These are phyloP conservation scores for Xenopus laevis DNA, from an alignment of 2,113 vertebrate genomes.

Conservation along the genomic window DNA sequence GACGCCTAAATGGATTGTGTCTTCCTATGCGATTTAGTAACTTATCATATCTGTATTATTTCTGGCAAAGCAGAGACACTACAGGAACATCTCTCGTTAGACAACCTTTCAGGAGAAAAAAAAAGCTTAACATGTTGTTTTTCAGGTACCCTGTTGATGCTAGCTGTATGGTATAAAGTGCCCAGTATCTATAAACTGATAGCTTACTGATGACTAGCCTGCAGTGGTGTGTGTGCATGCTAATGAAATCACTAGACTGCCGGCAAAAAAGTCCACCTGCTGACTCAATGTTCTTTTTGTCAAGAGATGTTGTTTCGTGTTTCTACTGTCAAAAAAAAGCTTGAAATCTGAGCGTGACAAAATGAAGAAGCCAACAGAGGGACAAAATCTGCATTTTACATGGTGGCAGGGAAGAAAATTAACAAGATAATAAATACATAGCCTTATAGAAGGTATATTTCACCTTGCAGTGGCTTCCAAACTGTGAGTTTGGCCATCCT, in stretches of 20 bases:
- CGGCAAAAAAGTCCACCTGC: slow-evolving; percentile 6
- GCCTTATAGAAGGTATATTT: too few species aligned
- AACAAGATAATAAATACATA: too few species aligned
- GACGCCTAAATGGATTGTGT: too few species aligned
- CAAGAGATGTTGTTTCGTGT: neutral
- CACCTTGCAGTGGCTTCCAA: too few species aligned
- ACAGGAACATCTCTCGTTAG: neutral
- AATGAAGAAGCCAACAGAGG: neutral
- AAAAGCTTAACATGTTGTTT: slow-evolving; percentile 11
- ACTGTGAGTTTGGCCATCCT: too few species aligned
- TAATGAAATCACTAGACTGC: slow-evolving; percentile 21
- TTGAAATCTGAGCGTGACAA: neutral
- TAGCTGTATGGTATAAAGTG: slow-evolving; percentile 18
- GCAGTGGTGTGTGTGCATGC: neutral
- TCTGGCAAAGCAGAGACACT: neutral
- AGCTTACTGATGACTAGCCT: slow-evolving; percentile 14
- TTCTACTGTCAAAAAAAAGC: neutral
- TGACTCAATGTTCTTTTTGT: slow-evolving; percentile 28
- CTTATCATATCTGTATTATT: too few species aligned
- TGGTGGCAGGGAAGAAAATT: too few species aligned
- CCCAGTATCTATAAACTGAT: slow-evolving; percentile 32
- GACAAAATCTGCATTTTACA: neutral
- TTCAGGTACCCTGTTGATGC: slow-evolving; percentile 8
- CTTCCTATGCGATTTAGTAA: too few species aligned
- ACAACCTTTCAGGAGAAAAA: neutral